Base-by-base conservation (phyloP, 2,113 vertebrate species). In the Aptenodytes forsteri region DNA sequence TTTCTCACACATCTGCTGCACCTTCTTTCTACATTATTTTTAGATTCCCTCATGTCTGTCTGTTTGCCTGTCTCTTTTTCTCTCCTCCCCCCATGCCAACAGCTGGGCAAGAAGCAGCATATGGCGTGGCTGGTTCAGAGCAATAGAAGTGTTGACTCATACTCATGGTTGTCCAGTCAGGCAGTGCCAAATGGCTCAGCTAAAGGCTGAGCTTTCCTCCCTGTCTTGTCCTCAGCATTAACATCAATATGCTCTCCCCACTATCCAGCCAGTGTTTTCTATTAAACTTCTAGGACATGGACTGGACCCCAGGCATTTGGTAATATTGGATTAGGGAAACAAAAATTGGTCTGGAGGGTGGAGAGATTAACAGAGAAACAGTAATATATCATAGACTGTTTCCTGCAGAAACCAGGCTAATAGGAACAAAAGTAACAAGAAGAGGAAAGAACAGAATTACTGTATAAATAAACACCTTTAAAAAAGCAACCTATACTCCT, bases 71-170 rank as follows among this genome's bases (percentile, higher is more conserved):
- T 32, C 26, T 78, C 10, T 46, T 27, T 75, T 59, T 18, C 29
- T 72, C 42, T 42, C 13, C 9, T 54, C 4, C 3, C 2, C 8
- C 10, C 17, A 9, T 29, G 16, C 30, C 0, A 1, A 26, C 59
- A 90, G 49, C 67, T 70, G 44, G 44, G 11, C 32, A 61, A 87
- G 78, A 59, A 50, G 40, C 62, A 76, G 50, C 42, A 36, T 8
- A 6, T 23, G 13, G 11, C 14, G 12, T 80, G 62, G 21, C 42
- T 73, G 34, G 17, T 44, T 87, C 40, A 61, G 32, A 84, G 73
- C 27, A 66, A 19, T 5, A 16, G 29, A 50, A 71, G 9, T 40
- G 40, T 16, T 71, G 32, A 61, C 25, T 80, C n/a, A 9, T 23
- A 13, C 42, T 86, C 13, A 1, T 32, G 16, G 34, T 27, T 72